Conservation (phyloP, 2,888 invertebrate species). For the Chloroclysta siterata region DNA sequence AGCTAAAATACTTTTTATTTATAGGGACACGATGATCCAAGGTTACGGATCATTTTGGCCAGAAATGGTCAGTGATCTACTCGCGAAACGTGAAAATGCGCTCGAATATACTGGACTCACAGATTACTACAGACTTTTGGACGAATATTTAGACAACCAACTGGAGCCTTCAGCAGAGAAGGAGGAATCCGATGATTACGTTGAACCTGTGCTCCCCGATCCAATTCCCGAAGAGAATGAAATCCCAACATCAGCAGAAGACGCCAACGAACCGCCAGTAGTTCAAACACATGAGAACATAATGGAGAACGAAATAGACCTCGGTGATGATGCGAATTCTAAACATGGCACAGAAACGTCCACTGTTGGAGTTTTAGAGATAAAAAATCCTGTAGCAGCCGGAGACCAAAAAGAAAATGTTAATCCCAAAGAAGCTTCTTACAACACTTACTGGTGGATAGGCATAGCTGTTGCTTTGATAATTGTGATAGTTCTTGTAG, state of each 20-base stretch:
- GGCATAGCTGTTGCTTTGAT: slow-evolving; percentile 76
- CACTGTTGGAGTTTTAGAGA: slow-evolving; percentile 77
- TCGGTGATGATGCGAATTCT: slow-evolving; percentile 56
- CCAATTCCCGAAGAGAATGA: slow-evolving; percentile 62
- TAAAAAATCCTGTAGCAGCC: slow-evolving; percentile 70
- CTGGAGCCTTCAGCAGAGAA: slow-evolving; percentile 63
- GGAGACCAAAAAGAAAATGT: slow-evolving; percentile 59
- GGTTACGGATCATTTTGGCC: slow-evolving; percentile 77
- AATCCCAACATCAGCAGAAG: slow-evolving; percentile 50
- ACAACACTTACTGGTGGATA: slow-evolving; percentile 81
- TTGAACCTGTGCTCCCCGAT: slow-evolving; percentile 59
- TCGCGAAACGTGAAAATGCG: slow-evolving; percentile 76
- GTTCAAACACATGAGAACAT: slow-evolving; percentile 48
- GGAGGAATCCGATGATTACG: slow-evolving; percentile 63
- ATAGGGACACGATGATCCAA: slow-evolving; percentile 76
- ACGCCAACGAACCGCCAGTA: slow-evolving; percentile 35
- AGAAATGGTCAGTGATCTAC: slow-evolving; percentile 77
- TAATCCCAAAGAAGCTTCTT: slow-evolving; percentile 71
- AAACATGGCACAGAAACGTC: slow-evolving; percentile 69
- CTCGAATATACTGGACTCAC: slow-evolving; percentile 79
- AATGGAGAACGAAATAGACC: slow-evolving; percentile 67
- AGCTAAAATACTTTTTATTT: slow-evolving; percentile 31
- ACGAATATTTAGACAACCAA: slow-evolving; percentile 82
- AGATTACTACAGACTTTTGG: slow-evolving; percentile 83
- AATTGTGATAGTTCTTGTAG: slow-evolving; percentile 70